Base-by-base conservation (phyloP, 2,888 invertebrate genomes). In the Pristionchus japonicus region DNA sequence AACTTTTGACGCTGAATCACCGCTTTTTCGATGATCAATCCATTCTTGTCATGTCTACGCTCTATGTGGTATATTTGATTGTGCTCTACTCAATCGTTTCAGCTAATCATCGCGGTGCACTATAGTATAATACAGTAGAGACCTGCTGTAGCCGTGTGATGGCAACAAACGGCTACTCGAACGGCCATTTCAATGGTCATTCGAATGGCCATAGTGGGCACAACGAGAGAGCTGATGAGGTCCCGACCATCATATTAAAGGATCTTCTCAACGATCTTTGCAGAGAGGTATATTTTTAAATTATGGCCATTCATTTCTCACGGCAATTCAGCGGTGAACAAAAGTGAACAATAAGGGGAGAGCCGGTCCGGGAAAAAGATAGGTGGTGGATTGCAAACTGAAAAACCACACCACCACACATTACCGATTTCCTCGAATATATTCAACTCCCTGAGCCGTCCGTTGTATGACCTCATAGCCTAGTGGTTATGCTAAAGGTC, bases 1-100 rank as follows among this genome's bases (percentile, higher is more conserved):
- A 47, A 47, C 80, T 47, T 47, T 43, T 34, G 0, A 23, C n/a
- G 80, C 80, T 80, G 80, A 80, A 43, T 80, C 80, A 80, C 47
- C 15, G n/a, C 27, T 47, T 80, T 47, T 47, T 40, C 47, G 17
- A 40, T 27, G 43, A 80, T 47, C 23, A 43, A 80, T 80, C 0
- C 47, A 34, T 20, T 43, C 43, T 43, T n/a, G 27, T n/a, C 40
- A 27, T 80, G 80, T 27, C 34, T 23, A 15, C 17, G 27, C 34
- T 15, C 34, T 15, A 34, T 80, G 43, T 23, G 23, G 20, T 17
- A 47, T 34, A 43, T n/a, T 40, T 27, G n/a, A 4, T 80, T 80
- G 1, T 47, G 20, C 23, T 13, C 20, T 74, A 13, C 37, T 27
- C 6, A 61, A 61, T 61, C 74, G 7, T 80, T 80, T 27, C 80